phyloP scores from a whole-genome alignment of 2,888 invertebrate species.

The Platynereis dumerilii region DNA sequence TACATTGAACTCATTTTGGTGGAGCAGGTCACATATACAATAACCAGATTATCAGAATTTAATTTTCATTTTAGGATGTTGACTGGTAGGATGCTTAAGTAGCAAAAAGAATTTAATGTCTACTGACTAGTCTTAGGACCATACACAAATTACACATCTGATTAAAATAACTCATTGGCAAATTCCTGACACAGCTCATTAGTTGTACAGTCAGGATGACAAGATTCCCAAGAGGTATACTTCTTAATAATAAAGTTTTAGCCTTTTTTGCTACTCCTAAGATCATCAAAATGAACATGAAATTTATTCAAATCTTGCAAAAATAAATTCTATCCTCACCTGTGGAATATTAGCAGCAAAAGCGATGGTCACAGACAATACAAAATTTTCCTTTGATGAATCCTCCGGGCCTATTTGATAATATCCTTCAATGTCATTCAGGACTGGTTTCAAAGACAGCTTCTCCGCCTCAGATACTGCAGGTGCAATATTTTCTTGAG shows the following conservation, averaged over 20 bases:
- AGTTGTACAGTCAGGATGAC: no score
- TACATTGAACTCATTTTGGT: no score
- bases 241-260: no score
- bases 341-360: slow-evolving; percentile 63
- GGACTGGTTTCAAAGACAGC: slow-evolving; percentile 47
- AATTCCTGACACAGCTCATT: no score
- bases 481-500: not conserved
- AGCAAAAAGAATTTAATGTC: no score
- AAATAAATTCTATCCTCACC: slow-evolving; percentile 46
- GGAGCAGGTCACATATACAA: no score
- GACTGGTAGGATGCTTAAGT: no score
- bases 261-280: not conserved
- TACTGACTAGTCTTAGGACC: no score
- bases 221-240: no score
- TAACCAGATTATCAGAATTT: no score
- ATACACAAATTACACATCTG: no score
- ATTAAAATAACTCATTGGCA: no score
- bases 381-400: slow-evolving; percentile 58
- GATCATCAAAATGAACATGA: not conserved
- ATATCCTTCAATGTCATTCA: slow-evolving; percentile 61
- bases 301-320: not conserved
- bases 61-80: not conserved
- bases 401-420: slow-evolving; percentile 63
- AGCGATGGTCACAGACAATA: slow-evolving; percentile 63
- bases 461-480: slow-evolving; percentile 17